Conservation (phyloP, 1,140 invertebrate genomes). For the Trichonephila clavata region DNA sequence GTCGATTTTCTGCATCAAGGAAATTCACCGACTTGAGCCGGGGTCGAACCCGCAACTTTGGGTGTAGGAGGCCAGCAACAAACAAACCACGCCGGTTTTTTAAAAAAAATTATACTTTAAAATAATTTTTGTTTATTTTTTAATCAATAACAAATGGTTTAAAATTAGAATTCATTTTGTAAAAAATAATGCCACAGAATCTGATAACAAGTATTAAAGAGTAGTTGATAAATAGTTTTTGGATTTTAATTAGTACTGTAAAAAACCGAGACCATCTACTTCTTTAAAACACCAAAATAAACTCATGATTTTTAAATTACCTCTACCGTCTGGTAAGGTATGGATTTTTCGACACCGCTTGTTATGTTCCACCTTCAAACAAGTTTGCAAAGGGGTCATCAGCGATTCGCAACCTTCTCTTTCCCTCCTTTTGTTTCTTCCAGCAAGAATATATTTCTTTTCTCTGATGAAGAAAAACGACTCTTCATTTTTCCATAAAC, state of each 20-base stretch:
- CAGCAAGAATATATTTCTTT: constrained; percentile 22
- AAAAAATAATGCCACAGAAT: no score
- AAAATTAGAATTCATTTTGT: no score
- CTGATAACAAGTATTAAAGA: no score
- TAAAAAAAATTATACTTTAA: no score
- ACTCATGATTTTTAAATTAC: constrained; percentile 7
- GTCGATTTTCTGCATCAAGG: no score
- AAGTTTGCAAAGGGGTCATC: constrained; percentile 62
- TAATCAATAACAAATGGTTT: no score
- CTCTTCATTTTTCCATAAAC: constrained; percentile 32
- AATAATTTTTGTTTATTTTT: no score
- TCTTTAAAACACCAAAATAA: not conserved
- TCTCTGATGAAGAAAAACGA: constrained; percentile 5
- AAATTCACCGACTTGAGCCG: no score
- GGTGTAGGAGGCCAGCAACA: no score
- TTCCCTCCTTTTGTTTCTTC: constrained; percentile 55
- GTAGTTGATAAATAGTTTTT: no score
- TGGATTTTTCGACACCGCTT: not conserved
- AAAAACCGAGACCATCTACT: not conserved
- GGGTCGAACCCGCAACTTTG: no score
- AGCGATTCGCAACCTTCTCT: constrained; percentile 20
- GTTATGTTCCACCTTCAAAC: constrained; percentile 52
- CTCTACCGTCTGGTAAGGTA: not conserved
- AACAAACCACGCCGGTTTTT: no score
- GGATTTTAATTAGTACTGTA: not conserved